Percentiles rank a stretch among this genome's conserved stretches.
phyloP scores from a whole-genome alignment of 2,113 vertebrate species.

The Seriola aureovittata region DNA sequence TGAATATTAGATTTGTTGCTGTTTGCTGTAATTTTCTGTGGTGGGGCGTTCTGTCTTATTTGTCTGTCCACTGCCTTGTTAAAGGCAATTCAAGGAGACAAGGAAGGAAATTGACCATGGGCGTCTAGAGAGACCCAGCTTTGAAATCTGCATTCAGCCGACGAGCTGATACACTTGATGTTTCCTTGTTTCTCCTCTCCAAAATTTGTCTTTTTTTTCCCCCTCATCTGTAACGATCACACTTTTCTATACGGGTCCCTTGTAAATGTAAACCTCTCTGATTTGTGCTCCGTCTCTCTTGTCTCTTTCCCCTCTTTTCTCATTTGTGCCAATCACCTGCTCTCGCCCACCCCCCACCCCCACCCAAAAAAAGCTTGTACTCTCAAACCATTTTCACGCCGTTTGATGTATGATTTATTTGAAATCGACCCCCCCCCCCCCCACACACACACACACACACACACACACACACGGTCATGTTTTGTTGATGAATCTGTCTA shows the following conservation, averaged over 20 bases:
- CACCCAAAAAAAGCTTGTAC: conserved; percentile 23
- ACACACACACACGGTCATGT: conserved; percentile 3
- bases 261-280: conserved; percentile 29
- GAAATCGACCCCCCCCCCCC: conserved; percentile 29
- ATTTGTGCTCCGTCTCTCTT: conserved; percentile 20
- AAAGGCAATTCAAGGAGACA: conserved; percentile 63
- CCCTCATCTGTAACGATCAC: conserved; percentile 20
- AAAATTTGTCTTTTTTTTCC: not conserved
- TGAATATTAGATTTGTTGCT: conserved; percentile 68
- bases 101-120: conserved; percentile 33
- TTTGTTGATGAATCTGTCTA: conserved; percentile 55
- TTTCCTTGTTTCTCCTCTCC: conserved; percentile 5
- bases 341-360: not conserved
- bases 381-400: conserved; percentile 48
- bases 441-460: no score
- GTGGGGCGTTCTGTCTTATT: conserved; percentile 37
- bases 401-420: conserved; percentile 64
- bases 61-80: conserved; percentile 48
- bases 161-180: conserved; percentile 1
- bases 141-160: conserved; percentile 44
- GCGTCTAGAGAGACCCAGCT: not conserved
- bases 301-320: conserved; percentile 24
- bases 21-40: conserved; percentile 56
- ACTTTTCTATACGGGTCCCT: not conserved
- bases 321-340: conserved; percentile 52